Evolutionary conservation across 2,113 vertebrate species (phyloP), one percentile per base, ranked within the genome.

Genomic region (Phrynocephalus versicolor): DNA sequence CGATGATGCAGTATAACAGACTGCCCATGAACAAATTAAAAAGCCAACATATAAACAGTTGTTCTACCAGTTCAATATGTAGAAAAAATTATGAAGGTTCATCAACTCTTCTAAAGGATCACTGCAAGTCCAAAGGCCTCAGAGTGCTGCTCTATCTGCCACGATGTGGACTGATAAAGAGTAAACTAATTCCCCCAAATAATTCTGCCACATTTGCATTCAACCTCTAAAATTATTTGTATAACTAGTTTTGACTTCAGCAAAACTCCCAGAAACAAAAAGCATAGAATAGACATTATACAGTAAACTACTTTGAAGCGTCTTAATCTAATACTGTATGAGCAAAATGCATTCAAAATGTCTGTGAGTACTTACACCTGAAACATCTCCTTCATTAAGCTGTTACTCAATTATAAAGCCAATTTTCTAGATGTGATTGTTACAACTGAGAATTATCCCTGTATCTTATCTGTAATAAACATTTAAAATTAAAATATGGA

Each of bases 261-360:
- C 86, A 90, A 85, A 58, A 33, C 45, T 83, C 85, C 79, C 75
- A 4, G 23, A 62, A 87, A 93, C 79, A 83, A 87, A 92, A 93
- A 93, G 89, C 89, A 71, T 83, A 88, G 39, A 82, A 71, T 83
- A 88, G 39, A 82, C 16, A 18, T 69, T 88, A 85, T 75, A 58
- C 69, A 30, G 74, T 70, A 78, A n/a, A 79, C 25, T 81, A 81
- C 0, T 0, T 67, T 27, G 72, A 82, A 88, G 89, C 65, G 78
- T 81, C 85, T 41, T 81, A 90, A 73, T 84, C 81, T 78, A 84
- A 86, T 60, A 88, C 55, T 88, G 55, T 64, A 73, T 75, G n/a
- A 87, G 90, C 78, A 89, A 90, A 91, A 88, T 30, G 0, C 73
- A 82, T 84, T 35, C 37, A 2, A 77, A 33, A 3, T 62, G 25